These are phyloP conservation scores for Dryobates pubescens DNA, from an alignment of 2,797 vertebrate genomes.

Conservation along the genomic window DNA sequence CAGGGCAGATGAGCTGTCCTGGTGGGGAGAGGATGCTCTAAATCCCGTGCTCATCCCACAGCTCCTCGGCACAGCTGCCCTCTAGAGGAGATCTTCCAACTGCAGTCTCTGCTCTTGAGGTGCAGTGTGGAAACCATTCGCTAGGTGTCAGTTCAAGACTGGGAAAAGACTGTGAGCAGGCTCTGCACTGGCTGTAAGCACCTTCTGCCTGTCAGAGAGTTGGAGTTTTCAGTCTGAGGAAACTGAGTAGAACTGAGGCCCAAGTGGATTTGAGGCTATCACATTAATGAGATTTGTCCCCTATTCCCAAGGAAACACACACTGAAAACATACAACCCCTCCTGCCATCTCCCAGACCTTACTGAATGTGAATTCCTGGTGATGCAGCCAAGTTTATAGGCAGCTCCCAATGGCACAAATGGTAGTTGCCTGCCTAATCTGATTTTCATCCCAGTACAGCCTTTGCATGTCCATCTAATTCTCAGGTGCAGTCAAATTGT, in stretches of 20 bases:
- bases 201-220: background rate
- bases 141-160: constrained; percentile 66
- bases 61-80: background rate
- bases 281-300: background rate
- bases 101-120: background rate
- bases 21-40: background rate
- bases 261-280: background rate
- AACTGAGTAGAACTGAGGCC: background rate
- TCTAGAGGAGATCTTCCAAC: background rate
- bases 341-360: background rate
- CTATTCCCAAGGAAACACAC: background rate
- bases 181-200: background rate
- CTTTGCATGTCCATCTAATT: background rate
- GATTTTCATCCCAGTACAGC: background rate
- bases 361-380: background rate
- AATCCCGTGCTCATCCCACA: accelerated
- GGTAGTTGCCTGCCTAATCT: background rate
- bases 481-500: background rate
- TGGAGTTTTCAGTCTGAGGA: background rate
- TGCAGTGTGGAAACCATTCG: constrained; percentile 51
- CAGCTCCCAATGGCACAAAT: background rate
- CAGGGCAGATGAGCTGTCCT: background rate
- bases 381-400: background rate
- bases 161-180: background rate
- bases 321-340: background rate